Percentiles rank a stretch among this genome's conserved stretches.
These are phyloP conservation scores for Drosophila robusta DNA, from an alignment of 2,888 invertebrate species.

Conservation along the genomic window DNA sequence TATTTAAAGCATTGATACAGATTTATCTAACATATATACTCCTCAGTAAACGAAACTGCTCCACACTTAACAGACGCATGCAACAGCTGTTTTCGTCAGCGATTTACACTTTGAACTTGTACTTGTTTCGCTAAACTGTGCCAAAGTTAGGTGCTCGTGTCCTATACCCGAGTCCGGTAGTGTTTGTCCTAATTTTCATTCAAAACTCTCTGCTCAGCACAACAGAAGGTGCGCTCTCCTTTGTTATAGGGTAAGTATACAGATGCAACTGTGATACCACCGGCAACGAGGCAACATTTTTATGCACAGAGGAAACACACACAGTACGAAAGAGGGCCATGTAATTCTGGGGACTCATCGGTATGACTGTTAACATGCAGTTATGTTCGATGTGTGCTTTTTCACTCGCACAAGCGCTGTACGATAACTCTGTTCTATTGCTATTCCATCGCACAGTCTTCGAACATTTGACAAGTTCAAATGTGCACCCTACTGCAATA, in stretches of 20 bases:
- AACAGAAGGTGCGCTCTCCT: conserved; percentile 42
- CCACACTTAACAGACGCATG: conserved; percentile 27
- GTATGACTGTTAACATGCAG: conserved; percentile 34
- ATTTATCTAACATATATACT: conserved; percentile 12
- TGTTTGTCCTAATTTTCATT: conserved; percentile 33
- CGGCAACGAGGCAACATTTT: conserved; percentile 37
- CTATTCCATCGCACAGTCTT: conserved; percentile 8
- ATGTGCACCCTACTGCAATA: conserved; percentile 8
- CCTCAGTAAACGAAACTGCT: conserved; percentile 19
- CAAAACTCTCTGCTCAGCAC: conserved; percentile 35
- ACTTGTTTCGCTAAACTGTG: conserved; percentile 41
- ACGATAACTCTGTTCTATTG: background rate
- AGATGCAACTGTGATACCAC: conserved; percentile 21
- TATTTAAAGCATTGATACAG: background rate
- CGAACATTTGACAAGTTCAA: conserved; percentile 6
- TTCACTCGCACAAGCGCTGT: conserved; percentile 8
- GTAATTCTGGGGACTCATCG: conserved; percentile 5
- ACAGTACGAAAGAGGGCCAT: background rate
- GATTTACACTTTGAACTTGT: conserved; percentile 71
- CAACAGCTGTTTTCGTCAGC: conserved; percentile 51
- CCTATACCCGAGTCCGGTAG: conserved; percentile 23
- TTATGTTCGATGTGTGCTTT: conserved; percentile 10
- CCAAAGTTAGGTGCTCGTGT: conserved; percentile 62
- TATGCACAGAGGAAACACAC: background rate
- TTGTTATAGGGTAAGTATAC: conserved; percentile 21